A percentile compares a stretch with the other conserved stretches of the same genome.
These are phyloP conservation scores for Plodia interpunctella DNA, from an alignment of 1,140 invertebrate species.

Conservation along the genomic window DNA sequence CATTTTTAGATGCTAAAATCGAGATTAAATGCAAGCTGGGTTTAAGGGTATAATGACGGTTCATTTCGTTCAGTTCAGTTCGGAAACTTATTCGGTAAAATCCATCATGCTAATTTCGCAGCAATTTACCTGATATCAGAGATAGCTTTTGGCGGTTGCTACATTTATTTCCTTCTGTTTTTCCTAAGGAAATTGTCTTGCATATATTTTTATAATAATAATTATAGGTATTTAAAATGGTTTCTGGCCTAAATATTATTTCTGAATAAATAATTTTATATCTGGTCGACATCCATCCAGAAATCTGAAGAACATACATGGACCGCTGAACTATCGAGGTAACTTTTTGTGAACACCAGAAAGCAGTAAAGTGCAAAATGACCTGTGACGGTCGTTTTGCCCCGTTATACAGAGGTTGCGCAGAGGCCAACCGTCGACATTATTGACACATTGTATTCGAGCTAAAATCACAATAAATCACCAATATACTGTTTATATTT, in stretches of 20 bases:
- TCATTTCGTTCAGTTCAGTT: background rate
- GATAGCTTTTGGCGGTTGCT: background rate
- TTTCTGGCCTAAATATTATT: too few relatives aligned
- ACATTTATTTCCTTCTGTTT: background rate
- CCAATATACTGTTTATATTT: too few relatives aligned
- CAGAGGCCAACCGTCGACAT: background rate
- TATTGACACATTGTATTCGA: background rate
- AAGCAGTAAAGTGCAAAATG: background rate
- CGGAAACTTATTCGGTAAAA: conserved; percentile 2
- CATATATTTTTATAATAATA: too few relatives aligned
- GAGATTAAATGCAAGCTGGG: background rate
- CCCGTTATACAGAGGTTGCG: conserved; percentile 1
- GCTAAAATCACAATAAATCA: background rate
- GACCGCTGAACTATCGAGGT: background rate
- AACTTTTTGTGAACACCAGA: too few relatives aligned
- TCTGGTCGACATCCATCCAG: too few relatives aligned
- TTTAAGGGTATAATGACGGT: background rate
- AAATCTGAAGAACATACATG: background rate
- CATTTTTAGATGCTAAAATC: conserved; percentile 2
- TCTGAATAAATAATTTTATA: too few relatives aligned
- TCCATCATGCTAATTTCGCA: background rate
- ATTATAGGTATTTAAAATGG: too few relatives aligned
- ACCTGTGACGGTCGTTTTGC: background rate
- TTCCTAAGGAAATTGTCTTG: too few relatives aligned
- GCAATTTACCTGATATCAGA: background rate